phyloP scores from a whole-genome alignment of 1,140 invertebrate genomes.

The Drosophila seguyi region DNA sequence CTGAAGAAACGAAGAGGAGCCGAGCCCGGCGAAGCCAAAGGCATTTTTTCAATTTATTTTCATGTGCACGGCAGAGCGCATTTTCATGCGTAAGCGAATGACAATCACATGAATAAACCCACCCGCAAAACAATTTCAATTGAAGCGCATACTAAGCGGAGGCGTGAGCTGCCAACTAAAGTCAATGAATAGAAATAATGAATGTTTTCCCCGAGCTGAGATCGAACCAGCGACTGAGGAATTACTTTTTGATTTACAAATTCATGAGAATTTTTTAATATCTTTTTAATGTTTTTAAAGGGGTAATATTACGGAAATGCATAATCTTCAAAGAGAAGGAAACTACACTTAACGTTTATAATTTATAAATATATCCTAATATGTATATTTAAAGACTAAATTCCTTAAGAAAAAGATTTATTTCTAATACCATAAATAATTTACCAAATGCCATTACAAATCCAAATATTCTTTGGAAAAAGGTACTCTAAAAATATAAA shows the following conservation, averaged over 20 bases:
- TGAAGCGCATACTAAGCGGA: slow-evolving; percentile 36
- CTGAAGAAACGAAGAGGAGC: slow-evolving; percentile 18
- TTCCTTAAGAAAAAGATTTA: background rate
- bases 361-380: background rate
- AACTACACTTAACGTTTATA: background rate
- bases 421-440: background rate
- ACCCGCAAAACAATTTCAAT: slow-evolving; percentile 48
- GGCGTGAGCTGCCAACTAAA: slow-evolving; percentile 45
- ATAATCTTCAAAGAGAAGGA: no score
- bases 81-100: slow-evolving; percentile 62
- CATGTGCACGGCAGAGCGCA: slow-evolving; percentile 51
- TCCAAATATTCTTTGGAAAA: slow-evolving; percentile 16
- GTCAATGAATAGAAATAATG: slow-evolving; percentile 50
- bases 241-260: slow-evolving; percentile 6
- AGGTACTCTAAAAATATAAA: slow-evolving; percentile 3
- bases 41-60: slow-evolving; percentile 79
- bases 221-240: background rate
- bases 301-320: background rate
- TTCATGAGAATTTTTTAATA: background rate
- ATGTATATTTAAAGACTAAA: background rate
- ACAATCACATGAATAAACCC: slow-evolving; percentile 65
- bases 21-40: slow-evolving; percentile 46
- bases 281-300: background rate
- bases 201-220: slow-evolving; percentile 8
- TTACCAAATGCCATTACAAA: background rate